Base-by-base conservation (phyloP, 2,888 invertebrate genomes). In the Rosalia funebris region DNA sequence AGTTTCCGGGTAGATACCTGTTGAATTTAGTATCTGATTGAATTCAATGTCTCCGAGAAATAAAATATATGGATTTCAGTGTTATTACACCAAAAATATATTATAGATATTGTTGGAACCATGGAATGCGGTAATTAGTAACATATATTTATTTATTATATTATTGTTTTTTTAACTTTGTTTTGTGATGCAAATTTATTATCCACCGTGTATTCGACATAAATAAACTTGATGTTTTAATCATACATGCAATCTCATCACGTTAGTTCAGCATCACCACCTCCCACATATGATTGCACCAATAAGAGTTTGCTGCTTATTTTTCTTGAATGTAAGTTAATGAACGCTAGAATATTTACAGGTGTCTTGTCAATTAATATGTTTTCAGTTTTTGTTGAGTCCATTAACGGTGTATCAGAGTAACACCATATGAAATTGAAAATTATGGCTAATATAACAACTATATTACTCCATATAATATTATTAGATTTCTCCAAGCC, bases 171-270 rank as follows among this genome's bases (percentile, higher is more conserved):
- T n/a, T n/a, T n/a, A n/a, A n/a, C n/a, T n/a, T n/a, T n/a, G n/a
- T n/a, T n/a, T n/a, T n/a, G n/a, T n/a, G n/a, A n/a, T n/a, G n/a
- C n/a, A n/a, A n/a, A n/a, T n/a, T n/a, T n/a, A n/a, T n/a, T n/a
- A n/a, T n/a, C n/a, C n/a, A n/a, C n/a, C n/a, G n/a, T n/a, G n/a
- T n/a, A n/a, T n/a, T n/a, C n/a, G n/a, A n/a, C n/a, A n/a, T 65
- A 66, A 69, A 68, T 68, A 59, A 62, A 67, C 50, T 71, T 65
- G 64, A 68, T 67, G 60, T 64, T 62, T 63, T 55, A 65, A 66
- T 67, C 62, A 60, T 62, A 52, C 66, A 62, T 62, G 65, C 61
- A 64, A 67, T 60, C 61, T 65, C 55, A 67, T 69, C 65, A 63
- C 47, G 53, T 50, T 50, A 50, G 25, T 50, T 39, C 20, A 39